These are phyloP conservation scores for Pocota personata DNA, from an alignment of 2,888 invertebrate species.

Conservation along the genomic window DNA sequence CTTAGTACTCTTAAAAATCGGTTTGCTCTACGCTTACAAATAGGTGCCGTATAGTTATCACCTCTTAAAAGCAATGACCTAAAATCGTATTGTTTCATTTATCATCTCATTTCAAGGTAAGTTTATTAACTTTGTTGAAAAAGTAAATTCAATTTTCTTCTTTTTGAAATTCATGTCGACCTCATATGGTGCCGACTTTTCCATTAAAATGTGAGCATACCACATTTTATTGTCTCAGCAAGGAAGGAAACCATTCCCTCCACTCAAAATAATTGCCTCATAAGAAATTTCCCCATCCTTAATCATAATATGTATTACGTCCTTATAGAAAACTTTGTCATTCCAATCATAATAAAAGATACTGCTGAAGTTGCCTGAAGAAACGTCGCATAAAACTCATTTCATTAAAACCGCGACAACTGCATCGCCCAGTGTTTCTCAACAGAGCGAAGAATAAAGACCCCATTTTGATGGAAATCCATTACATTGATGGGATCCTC, in stretches of 20 bases:
- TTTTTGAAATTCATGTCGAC: slow-evolving; percentile 25
- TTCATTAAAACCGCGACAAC: slow-evolving; percentile 68
- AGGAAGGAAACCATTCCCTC: slow-evolving; percentile 22
- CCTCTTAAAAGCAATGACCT: no score
- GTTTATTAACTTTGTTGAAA: neutral
- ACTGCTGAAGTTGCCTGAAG: slow-evolving; percentile 38
- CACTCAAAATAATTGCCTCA: slow-evolving; percentile 68
- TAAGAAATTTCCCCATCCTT: slow-evolving; percentile 40
- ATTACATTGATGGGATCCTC: slow-evolving; percentile 72
- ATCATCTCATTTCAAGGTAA: neutral
- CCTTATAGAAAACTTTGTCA: slow-evolving; percentile 57
- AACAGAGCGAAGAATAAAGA: slow-evolving; percentile 9
- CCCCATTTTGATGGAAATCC: slow-evolving; percentile 68
- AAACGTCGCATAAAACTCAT: slow-evolving; percentile 62
- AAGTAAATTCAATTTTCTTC: neutral
- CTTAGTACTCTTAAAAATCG: no score
- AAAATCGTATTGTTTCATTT: no score
- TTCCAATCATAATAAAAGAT: slow-evolving; percentile 71
- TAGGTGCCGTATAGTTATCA: no score
- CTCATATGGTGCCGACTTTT: slow-evolving; percentile 19
- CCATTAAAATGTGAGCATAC: slow-evolving; percentile 20
- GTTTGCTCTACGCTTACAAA: no score
- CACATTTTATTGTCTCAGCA: slow-evolving; percentile 18
- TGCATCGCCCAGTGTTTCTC: slow-evolving; percentile 33
- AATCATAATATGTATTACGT: slow-evolving; percentile 47